Evolutionary conservation across 1,140 invertebrate species (phyloP).

Genomic region (Bombus pyrosoma): DNA sequence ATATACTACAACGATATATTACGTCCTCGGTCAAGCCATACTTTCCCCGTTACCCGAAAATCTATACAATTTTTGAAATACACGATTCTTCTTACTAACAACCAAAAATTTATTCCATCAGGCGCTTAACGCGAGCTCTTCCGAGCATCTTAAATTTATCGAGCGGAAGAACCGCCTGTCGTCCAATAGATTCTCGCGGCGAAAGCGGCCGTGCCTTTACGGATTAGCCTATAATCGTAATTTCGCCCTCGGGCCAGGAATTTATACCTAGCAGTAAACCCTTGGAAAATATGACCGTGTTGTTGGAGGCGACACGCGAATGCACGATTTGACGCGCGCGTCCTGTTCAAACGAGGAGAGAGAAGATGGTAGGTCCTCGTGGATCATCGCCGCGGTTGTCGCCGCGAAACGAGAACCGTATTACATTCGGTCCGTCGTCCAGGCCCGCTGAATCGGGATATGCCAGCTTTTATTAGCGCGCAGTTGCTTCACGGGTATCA

Average conservation of each 20-base stretch:
- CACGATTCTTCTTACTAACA: neutral
- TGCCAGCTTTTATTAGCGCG: slow-evolving; percentile 54
- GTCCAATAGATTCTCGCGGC: neutral
- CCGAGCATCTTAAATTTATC: slow-evolving; percentile 21
- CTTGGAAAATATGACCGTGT: neutral
- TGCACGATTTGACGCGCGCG: slow-evolving; percentile 11
- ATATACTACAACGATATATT: too few relatives aligned
- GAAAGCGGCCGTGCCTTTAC: neutral
- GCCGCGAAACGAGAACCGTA: neutral
- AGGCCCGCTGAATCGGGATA: slow-evolving; percentile 4
- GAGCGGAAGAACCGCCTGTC: neutral
- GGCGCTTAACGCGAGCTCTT: neutral
- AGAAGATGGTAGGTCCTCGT: neutral
- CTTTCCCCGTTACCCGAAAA: too few relatives aligned
- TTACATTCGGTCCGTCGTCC: too few relatives aligned
- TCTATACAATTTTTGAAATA: neutral
- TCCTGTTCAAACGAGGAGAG: neutral
- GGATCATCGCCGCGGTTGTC: neutral
- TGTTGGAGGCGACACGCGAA: slow-evolving; percentile 18
- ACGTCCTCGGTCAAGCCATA: too few relatives aligned
- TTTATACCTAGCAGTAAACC: slow-evolving; percentile 35
- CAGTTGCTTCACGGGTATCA: slow-evolving; percentile 47
- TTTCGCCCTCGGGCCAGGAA: slow-evolving; percentile 22
- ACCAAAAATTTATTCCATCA: neutral
- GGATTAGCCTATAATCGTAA: slow-evolving; percentile 44